These are phyloP conservation scores for Aramus guarauna DNA, from an alignment of 2,113 vertebrate species.

Conservation along the genomic window DNA sequence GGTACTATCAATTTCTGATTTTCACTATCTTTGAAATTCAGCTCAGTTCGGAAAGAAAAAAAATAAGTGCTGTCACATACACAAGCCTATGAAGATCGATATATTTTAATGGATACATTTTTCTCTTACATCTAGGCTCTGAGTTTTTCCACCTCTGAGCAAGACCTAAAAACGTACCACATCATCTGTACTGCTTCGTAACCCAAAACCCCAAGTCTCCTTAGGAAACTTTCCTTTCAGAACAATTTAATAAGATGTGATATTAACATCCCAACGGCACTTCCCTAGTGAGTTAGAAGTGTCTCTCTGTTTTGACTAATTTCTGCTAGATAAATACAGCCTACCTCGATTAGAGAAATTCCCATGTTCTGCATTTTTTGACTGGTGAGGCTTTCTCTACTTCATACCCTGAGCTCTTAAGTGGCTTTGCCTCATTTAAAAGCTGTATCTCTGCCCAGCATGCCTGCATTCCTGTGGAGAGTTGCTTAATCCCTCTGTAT, in stretches of 20 bases:
- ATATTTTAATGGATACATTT: neutral
- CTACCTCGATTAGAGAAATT: neutral
- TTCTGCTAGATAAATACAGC: neutral
- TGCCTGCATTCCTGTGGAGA: constrained; percentile 28
- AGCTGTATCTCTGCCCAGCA: constrained; percentile 3
- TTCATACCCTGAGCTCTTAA: neutral
- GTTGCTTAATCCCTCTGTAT: constrained; percentile 39
- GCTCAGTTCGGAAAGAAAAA: neutral
- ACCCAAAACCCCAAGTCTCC: neutral
- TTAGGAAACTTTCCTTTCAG: neutral
- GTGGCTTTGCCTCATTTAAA: neutral
- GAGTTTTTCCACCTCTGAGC: neutral
- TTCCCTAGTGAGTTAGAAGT: neutral
- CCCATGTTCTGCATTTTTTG: neutral
- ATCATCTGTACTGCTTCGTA: neutral
- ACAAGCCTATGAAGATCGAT: neutral
- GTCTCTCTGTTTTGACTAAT: neutral
- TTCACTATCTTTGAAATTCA: neutral
- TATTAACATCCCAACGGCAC: neutral
- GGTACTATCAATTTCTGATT: neutral
- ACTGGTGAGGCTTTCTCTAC: neutral
- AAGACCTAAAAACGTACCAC: neutral
- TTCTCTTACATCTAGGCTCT: neutral
- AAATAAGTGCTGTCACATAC: neutral
- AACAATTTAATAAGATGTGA: neutral